These are phyloP conservation scores for Chanos chanos DNA, from an alignment of 2,797 vertebrate species.

Conservation along the genomic window DNA sequence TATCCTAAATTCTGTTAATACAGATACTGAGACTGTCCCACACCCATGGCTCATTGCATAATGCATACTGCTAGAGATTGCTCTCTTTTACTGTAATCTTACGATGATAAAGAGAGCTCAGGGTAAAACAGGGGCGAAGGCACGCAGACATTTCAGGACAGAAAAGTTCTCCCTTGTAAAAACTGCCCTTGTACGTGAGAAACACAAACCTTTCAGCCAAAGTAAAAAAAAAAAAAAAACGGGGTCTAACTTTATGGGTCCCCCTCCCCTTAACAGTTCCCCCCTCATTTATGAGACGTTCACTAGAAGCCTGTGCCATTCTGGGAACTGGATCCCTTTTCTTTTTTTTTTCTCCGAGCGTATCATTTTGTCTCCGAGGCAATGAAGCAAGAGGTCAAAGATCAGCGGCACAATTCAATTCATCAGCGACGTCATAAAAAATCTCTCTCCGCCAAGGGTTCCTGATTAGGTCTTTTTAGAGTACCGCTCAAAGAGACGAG, in stretches of 20 bases:
- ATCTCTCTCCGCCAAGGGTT: conserved; percentile 20
- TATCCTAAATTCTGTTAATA: no score
- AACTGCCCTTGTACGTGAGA: no score
- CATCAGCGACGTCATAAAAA: conserved; percentile 42
- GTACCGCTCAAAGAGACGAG: not conserved
- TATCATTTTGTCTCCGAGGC: conserved; percentile 25
- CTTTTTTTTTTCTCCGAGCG: conserved; percentile 28
- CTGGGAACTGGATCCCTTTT: conserved; percentile 20
- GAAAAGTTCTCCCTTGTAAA: no score
- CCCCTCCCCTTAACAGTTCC: conserved; percentile 29
- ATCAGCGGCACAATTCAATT: conserved; percentile 38
- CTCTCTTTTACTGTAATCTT: no score
- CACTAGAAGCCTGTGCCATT: conserved; percentile 16
- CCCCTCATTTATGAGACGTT: conserved; percentile 43
- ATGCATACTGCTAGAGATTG: no score
- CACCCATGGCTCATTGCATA: no score
- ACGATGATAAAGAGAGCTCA: no score
- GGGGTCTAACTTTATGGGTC: conserved; percentile 35
- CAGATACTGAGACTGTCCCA: no score
- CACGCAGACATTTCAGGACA: no score
- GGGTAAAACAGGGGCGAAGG: no score
- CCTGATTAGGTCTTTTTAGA: conserved; percentile 25
- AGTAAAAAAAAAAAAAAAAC: conserved; percentile 7
- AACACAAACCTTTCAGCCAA: no score
- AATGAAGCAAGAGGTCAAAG: conserved; percentile 46